Evolutionary conservation across 1,140 invertebrate species (phyloP).

Genomic region (Gryllus bimaculatus): DNA sequence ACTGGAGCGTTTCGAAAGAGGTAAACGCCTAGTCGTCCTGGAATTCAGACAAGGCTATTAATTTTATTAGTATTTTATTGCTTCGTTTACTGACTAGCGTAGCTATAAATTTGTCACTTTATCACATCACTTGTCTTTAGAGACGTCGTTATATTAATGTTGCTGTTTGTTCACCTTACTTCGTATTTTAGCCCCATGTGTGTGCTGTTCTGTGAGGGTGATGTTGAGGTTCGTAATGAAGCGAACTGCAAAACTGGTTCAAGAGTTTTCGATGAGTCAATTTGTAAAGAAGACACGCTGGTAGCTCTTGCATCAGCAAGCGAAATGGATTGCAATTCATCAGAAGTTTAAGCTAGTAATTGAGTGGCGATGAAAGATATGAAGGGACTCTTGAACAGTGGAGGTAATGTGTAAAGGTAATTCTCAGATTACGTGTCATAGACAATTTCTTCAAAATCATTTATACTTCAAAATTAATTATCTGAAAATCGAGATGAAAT

Average conservation of each 20-base stretch:
- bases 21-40: not conserved
- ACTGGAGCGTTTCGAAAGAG: not conserved
- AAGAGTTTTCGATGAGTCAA: not conserved
- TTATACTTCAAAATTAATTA: no score
- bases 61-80: not conserved
- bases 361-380: not conserved
- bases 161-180: not conserved
- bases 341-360: not conserved
- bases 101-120: not conserved
- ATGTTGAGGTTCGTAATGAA: not conserved
- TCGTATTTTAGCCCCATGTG: not conserved
- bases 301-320: not conserved
- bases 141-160: not conserved
- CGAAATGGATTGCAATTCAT: not conserved
- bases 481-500: no score
- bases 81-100: not conserved
- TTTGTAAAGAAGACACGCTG: not conserved
- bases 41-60: not conserved
- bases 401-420: no score
- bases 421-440: no score
- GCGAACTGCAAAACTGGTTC: not conserved
- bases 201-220: not conserved
- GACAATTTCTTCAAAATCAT: no score
- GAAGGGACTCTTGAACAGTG: not conserved
- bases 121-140: not conserved